Conservation (phyloP, 1,140 invertebrate species). For the Dreissena polymorpha region DNA sequence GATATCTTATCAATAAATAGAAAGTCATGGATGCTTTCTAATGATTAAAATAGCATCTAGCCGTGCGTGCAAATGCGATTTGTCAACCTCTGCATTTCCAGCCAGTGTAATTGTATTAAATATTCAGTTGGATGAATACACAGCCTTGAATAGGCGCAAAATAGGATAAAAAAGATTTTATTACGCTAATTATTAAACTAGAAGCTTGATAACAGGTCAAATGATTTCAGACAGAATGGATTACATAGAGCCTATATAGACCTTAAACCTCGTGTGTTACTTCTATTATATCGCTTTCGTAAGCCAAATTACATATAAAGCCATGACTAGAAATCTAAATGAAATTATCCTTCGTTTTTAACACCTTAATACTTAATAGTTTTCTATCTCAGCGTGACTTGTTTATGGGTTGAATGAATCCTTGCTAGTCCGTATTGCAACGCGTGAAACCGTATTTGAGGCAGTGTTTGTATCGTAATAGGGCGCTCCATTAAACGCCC, state of each 20-base stretch:
- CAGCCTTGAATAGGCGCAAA: slow-evolving; percentile 31
- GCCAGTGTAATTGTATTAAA: slow-evolving; percentile 41
- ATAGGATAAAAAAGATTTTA: slow-evolving; percentile 51
- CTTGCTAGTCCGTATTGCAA: slow-evolving; percentile 38
- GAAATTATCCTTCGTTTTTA: slow-evolving; percentile 52
- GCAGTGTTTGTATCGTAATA: no score
- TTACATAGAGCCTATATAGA: slow-evolving; percentile 39
- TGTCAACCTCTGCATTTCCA: slow-evolving; percentile 15
- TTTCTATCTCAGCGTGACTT: slow-evolving; percentile 38
- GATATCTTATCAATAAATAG: no score
- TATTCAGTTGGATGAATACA: slow-evolving; percentile 42
- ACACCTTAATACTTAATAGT: slow-evolving; percentile 48
- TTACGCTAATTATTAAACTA: slow-evolving; percentile 45
- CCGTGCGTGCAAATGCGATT: no score
- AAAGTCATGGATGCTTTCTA: no score
- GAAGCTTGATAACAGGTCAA: slow-evolving; percentile 49
- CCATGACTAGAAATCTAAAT: slow-evolving; percentile 52
- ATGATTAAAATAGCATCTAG: no score
- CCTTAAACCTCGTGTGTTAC: slow-evolving; percentile 36
- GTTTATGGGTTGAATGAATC: slow-evolving; percentile 48
- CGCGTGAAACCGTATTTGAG: slow-evolving; percentile 25
- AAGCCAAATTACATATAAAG: no score
- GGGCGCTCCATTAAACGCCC: slow-evolving; percentile 19
- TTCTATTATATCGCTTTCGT: slow-evolving; percentile 44
- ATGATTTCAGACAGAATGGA: slow-evolving; percentile 36